phyloP scores from a whole-genome alignment of 2,888 invertebrate species.

The Harpagoxenus sublaevis region DNA sequence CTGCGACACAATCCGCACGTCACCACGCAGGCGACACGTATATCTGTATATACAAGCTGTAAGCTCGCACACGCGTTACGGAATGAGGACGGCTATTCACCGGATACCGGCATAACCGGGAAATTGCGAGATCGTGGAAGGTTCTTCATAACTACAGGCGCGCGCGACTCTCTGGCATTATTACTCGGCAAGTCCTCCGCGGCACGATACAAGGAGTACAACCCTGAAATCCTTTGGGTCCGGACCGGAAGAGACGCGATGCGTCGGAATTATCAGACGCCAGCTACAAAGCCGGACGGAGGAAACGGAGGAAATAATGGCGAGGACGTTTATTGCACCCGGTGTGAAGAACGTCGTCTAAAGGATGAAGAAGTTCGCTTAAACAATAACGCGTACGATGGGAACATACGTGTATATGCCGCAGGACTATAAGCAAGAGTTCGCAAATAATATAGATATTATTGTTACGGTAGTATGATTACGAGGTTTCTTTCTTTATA shows the following conservation, averaged over 20 bases:
- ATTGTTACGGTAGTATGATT: not conserved
- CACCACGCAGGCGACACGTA: not conserved
- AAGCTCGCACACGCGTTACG: constrained; percentile 37
- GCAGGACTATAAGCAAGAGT: not conserved
- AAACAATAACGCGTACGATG: constrained; percentile 13
- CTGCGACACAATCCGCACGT: constrained; percentile 20
- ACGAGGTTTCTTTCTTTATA: not conserved
- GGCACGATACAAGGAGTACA: constrained; percentile 51
- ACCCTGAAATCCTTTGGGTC: constrained; percentile 37
- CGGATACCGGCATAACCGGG: constrained; percentile 61
- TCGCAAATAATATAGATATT: not conserved
- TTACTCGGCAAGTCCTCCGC: constrained; percentile 60
- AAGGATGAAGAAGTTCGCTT: constrained; percentile 21
- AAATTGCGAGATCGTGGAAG: constrained; percentile 67
- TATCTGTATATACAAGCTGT: constrained; percentile 25
- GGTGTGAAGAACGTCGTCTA: constrained; percentile 28
- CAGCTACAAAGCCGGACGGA: constrained; percentile 57
- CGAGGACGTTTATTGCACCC: constrained; percentile 61
- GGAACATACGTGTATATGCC: not conserved
- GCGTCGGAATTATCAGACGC: constrained; percentile 56
- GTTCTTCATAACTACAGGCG: constrained; percentile 61
- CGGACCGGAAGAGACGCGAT: constrained; percentile 2
- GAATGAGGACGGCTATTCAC: constrained; percentile 57
- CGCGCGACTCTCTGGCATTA: constrained; percentile 54
- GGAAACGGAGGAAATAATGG: constrained; percentile 24